Base-by-base conservation (phyloP, 2,797 vertebrate genomes). In the Muscicapa comitata region DNA sequence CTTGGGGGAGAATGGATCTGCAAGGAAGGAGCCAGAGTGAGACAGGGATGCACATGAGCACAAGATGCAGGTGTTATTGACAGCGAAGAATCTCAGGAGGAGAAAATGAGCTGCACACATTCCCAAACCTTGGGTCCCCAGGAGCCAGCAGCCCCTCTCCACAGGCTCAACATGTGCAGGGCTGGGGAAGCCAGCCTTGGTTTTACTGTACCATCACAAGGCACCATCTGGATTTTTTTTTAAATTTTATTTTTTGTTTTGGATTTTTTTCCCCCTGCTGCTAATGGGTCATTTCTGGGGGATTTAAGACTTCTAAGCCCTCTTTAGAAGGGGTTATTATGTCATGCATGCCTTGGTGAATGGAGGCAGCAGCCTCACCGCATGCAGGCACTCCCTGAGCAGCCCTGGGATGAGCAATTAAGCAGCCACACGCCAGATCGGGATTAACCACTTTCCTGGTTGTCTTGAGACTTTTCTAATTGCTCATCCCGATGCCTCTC, bases 101-200 rank as follows among this genome's bases (percentile, higher is more conserved):
- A 75, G 57, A 88, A 91, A 93, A 89, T 23, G 14, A 81, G 29
- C 18, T 58, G 35, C 15, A 42, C 17, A 4, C 0, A 0, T 24
- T 55, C 48, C 28, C 26, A 21, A 28, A 54, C 6, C 33, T 62
- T 0, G 0, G 11, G 18, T 28, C 51, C 18, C 18, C 3, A 3
- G 33, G 21, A 75, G 29, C 20, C 11, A 3, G 38, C 21, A 63
- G 16, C 10, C 24, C 19, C 14, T 65, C 26, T 70, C 17, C 31
- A 15, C 5, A 5, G 28, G 19, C 66, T 78, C 51, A 68, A 6
- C 10, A 40, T 61, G 33, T 3, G 3, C 16, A 18, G 17, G 37
- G 23, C 57, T 83, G 45, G 29, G 28, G 43, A 71, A 74, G 17
- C 54, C 50, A 91, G 38, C 26, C 18, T 78, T 79, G 38, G 6